Evolutionary conservation across 2,888 invertebrate species (phyloP).

Genomic region (Scelioninae gen. 1): DNA sequence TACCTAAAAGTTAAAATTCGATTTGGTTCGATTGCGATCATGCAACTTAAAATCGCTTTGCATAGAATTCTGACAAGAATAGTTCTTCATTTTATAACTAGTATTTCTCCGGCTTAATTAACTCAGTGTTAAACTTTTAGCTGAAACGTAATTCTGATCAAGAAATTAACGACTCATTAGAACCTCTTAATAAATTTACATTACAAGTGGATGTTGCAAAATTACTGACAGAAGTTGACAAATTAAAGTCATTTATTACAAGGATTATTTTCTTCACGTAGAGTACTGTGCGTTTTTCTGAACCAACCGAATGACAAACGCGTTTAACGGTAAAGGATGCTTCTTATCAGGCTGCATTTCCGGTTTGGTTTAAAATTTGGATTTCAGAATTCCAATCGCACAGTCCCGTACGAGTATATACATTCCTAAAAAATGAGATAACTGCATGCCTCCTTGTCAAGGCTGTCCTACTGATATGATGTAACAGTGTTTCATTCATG

Average conservation of each 20-base stretch:
- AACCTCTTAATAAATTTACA: conserved; percentile 2
- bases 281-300: neutral
- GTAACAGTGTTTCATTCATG: conserved; percentile 47
- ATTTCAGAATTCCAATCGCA: conserved; percentile 5
- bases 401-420: conserved; percentile 11
- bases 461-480: conserved; percentile 36
- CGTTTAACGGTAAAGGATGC: conserved; percentile 25
- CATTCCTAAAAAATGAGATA: conserved; percentile 10
- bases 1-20: conserved; percentile 34
- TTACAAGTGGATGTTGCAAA: too few relatives aligned
- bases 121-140: conserved; percentile 19
- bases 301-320: neutral
- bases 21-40: conserved; percentile 35
- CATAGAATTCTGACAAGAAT: conserved; percentile 36
- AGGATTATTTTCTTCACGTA: neutral
- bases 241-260: neutral
- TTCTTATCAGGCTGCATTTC: conserved; percentile 27
- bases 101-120: conserved; percentile 31
- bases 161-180: conserved; percentile 9
- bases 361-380: conserved; percentile 20
- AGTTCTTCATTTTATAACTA: conserved; percentile 6
- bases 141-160: conserved; percentile 4
- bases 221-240: neutral
- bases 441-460: conserved; percentile 32
- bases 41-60: conserved; percentile 34